Evolutionary conservation across 2,888 invertebrate species (phyloP).

Genomic region (Cyclophora punctaria): DNA sequence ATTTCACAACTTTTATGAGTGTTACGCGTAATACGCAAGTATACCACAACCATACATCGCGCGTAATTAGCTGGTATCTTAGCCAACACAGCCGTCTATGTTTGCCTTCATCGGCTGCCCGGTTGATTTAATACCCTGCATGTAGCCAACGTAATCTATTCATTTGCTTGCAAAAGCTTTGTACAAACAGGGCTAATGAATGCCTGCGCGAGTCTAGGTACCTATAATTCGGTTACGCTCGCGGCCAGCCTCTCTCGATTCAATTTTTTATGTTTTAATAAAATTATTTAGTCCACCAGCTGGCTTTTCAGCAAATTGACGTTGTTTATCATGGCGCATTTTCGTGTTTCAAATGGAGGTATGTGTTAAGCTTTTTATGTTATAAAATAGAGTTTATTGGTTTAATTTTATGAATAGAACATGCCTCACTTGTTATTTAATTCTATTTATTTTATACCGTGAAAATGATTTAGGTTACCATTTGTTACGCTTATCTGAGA

Average conservation of each 20-base stretch:
- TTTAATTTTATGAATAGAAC: no score
- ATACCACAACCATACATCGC: constrained; percentile 4
- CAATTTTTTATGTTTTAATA: constrained; percentile 16
- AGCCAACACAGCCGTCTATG: constrained; percentile 38
- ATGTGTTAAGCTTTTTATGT: no score
- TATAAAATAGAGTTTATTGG: no score
- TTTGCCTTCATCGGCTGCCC: constrained; percentile 23
- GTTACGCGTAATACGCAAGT: not conserved
- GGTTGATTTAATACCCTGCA: constrained; percentile 37
- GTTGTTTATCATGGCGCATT: constrained; percentile 4
- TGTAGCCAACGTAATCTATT: constrained; percentile 42
- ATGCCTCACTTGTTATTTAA: no score
- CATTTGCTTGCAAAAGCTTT: constrained; percentile 43
- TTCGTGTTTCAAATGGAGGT: not conserved
- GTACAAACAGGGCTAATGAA: constrained; percentile 61
- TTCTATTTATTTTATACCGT: no score
- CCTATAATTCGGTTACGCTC: constrained; percentile 49
- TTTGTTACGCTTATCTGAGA: no score
- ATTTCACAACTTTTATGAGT: not conserved
- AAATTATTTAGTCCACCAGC: constrained; percentile 12
- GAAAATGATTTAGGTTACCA: no score
- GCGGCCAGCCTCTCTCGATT: constrained; percentile 30
- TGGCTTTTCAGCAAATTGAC: constrained; percentile 12
- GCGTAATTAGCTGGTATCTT: constrained; percentile 21
- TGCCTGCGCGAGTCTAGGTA: constrained; percentile 22